Base-by-base conservation (phyloP, 1,140 invertebrate species). In the Oreohelix idahoensis region DNA sequence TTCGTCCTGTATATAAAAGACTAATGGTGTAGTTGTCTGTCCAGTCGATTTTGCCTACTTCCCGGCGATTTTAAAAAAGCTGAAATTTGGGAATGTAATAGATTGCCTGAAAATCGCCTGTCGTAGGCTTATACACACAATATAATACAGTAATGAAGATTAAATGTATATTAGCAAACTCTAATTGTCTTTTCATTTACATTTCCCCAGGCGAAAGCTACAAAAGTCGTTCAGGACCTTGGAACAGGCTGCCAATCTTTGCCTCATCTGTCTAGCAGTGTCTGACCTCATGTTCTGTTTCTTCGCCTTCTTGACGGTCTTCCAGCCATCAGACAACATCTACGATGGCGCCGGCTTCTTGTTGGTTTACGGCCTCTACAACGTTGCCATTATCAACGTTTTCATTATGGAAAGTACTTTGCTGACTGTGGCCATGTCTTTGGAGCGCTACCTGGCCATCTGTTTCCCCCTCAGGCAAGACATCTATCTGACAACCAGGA, bases 341-440 rank as follows among this genome's bases (percentile, higher is more conserved):
- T 91, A 88, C 76, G 49, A 32, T 29, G 70, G 51, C 38, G 4
- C 26, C 38, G 88, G 87, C 17, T 87, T 91, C 70, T 78, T 90
- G 58, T 73, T 90, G 23, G 87, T 88, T 79, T 92, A 92, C 84
- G 81, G 87, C 35, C 86, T 89, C 53, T 91, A 90, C 84, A 86
- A 87, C 49, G 79, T 88, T 13, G 90, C 89, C 4, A 83, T 92
- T 32, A 92, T 92, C 83, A 92, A 91, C 84, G 87, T 91, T 0
- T 92, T 92, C 81, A 92, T 92, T 78, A 89, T 92, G 86, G 87
- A 88, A 17, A 91, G 90, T 81, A 92, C 91, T 0, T 90, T 90
- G 90, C 83, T 92, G 36, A 92, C 91, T 0, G 91, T 92, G n/a
- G 89, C 89, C 36, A 91, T 92, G 91, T 90, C 91, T 38, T 88